phyloP scores from a whole-genome alignment of 2,113 vertebrate genomes.

The Hucho hucho region DNA sequence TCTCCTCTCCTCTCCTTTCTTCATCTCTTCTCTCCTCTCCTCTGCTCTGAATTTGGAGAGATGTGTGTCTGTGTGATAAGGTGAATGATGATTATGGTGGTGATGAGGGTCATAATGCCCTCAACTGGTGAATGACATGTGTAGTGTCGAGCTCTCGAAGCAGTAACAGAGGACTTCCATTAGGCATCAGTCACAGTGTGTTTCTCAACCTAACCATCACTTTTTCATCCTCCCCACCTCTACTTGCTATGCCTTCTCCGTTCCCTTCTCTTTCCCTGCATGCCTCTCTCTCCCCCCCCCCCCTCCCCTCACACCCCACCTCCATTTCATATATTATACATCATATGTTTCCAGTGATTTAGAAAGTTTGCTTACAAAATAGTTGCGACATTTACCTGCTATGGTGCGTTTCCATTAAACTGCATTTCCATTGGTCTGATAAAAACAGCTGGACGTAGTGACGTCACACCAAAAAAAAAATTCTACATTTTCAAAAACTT shows the following conservation, averaged over 20 bases:
- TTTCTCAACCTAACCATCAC: slow-evolving; percentile 42
- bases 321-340: slow-evolving; percentile 49
- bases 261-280: slow-evolving; percentile 43
- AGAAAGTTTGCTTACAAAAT: too few species aligned
- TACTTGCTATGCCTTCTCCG: neutral
- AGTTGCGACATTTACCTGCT: slow-evolving; percentile 23
- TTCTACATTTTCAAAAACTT: slow-evolving; percentile 11
- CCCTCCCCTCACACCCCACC: slow-evolving; percentile 36
- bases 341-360: slow-evolving; percentile 17
- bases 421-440: neutral
- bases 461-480: too few species aligned
- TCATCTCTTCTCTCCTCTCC: too few species aligned
- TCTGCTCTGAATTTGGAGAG: too few species aligned
- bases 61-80: too few species aligned
- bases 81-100: neutral
- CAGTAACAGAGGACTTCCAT: slow-evolving; percentile 51
- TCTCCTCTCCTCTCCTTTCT: neutral
- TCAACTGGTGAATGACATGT: slow-evolving; percentile 46
- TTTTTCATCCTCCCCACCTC: too few species aligned
- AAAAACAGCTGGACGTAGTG: neutral
- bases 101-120: slow-evolving; percentile 27
- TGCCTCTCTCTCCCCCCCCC: slow-evolving; percentile 22
- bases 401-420: slow-evolving; percentile 27
- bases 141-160: slow-evolving; percentile 35
- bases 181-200: slow-evolving; percentile 46